Evolutionary conservation across 2,797 vertebrate genomes (phyloP).

Genomic region (Martes flavigula): DNA sequence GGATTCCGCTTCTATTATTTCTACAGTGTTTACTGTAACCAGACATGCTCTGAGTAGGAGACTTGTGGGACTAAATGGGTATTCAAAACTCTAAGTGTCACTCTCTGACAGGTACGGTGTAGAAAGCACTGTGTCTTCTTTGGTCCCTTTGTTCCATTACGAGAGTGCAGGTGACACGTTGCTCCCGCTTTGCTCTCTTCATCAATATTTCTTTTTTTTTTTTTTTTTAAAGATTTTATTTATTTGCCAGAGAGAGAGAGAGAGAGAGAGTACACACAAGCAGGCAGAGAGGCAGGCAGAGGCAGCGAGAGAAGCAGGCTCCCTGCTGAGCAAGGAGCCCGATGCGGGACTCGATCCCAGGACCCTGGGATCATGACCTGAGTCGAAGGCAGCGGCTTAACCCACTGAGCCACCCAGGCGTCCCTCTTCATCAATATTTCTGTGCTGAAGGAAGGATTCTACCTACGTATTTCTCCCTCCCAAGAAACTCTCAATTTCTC

Average conservation of each 20-base stretch:
- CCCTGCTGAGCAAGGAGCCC: too few species aligned
- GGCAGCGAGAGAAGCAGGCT: too few species aligned
- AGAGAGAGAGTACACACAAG: too few species aligned
- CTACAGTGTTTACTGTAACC: neutral
- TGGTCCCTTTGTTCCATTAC: neutral
- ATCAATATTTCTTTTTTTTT: slow-evolving; percentile 27
- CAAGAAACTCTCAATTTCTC: neutral
- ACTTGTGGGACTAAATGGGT: neutral
- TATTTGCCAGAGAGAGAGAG: too few species aligned
- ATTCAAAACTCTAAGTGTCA: neutral
- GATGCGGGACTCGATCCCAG: too few species aligned
- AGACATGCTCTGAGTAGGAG: neutral
- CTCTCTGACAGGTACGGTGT: neutral
- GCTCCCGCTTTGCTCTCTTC: neutral
- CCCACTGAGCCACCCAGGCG: too few species aligned
- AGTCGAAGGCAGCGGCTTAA: too few species aligned
- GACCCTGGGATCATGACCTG: too few species aligned
- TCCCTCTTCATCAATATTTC: slow-evolving; percentile 1
- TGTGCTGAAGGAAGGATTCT: neutral
- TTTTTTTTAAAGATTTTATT: too few species aligned
- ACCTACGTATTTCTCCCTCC: neutral
- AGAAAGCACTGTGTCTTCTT: neutral
- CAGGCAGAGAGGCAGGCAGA: too few species aligned
- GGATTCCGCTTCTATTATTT: neutral
- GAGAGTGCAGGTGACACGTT: neutral